Evolutionary conservation across 2,888 invertebrate genomes (phyloP).

Genomic region (Hydrotaea diabolus): DNA sequence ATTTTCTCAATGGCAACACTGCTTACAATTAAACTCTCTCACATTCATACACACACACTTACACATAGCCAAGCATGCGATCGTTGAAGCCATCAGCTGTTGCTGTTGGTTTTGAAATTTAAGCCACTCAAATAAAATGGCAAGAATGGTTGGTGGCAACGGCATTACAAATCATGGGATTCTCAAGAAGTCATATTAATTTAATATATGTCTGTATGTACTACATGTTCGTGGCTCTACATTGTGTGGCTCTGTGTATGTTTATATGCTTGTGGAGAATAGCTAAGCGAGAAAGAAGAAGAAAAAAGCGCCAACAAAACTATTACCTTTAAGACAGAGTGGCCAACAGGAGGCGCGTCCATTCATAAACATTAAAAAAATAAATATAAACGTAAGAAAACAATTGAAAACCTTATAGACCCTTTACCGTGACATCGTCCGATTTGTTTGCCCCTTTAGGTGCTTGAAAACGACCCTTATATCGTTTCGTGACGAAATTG

Average conservation of each 20-base stretch:
- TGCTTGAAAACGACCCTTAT: too few relatives aligned
- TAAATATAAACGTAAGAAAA: too few relatives aligned
- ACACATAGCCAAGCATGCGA: too few relatives aligned
- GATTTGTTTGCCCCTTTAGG: too few relatives aligned
- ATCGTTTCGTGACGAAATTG: too few relatives aligned
- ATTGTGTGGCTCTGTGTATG: neutral
- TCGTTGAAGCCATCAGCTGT: constrained; percentile 34
- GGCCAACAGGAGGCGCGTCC: constrained; percentile 42
- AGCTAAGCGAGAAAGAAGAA: constrained; percentile 52
- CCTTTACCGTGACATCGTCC: too few relatives aligned
- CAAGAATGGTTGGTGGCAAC: neutral
- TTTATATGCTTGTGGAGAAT: neutral
- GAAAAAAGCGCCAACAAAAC: constrained; percentile 55
- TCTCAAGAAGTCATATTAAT: constrained; percentile 50
- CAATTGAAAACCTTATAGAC: too few relatives aligned
- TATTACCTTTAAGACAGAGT: constrained; percentile 62
- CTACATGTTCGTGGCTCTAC: too few relatives aligned
- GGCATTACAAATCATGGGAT: constrained; percentile 34
- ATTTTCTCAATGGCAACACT: too few relatives aligned
- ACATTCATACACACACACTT: too few relatives aligned
- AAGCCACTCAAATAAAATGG: neutral
- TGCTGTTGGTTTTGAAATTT: constrained; percentile 27
- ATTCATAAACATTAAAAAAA: too few relatives aligned
- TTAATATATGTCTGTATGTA: neutral
- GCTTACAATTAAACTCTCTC: too few relatives aligned